Percentiles rank a stretch among this genome's conserved stretches.
Conservation (phyloP, 2,888 invertebrate genomes). For the Epinotia bilunana region DNA sequence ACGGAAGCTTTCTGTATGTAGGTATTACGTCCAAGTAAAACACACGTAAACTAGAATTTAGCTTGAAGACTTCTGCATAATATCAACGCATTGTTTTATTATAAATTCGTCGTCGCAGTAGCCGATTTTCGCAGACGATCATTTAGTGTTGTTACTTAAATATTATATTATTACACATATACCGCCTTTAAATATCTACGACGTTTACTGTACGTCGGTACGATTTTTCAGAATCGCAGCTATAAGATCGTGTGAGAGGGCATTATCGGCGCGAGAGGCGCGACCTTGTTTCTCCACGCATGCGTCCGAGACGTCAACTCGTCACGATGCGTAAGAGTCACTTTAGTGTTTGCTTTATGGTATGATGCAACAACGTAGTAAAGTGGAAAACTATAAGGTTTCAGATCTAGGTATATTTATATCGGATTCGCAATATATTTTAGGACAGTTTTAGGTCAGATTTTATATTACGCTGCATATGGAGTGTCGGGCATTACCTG, state of each 20-base stretch:
- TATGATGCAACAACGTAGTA: slow-evolving; percentile 31
- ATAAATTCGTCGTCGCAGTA: too few species aligned
- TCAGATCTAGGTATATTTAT: not conserved
- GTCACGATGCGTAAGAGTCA: slow-evolving; percentile 59
- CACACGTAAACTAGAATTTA: too few species aligned
- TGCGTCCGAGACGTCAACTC: slow-evolving; percentile 55
- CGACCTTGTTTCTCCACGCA: slow-evolving; percentile 60
- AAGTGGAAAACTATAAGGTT: slow-evolving; percentile 13
- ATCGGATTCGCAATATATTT: not conserved
- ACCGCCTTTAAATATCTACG: too few species aligned
- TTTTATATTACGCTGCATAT: not conserved
- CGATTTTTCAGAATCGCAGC: slow-evolving; percentile 3
- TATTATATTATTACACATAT: too few species aligned
- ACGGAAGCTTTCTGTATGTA: not conserved
- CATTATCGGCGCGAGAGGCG: slow-evolving; percentile 48
- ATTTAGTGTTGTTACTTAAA: too few species aligned
- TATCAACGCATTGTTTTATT: too few species aligned
- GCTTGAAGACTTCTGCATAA: too few species aligned
- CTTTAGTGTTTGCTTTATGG: slow-evolving; percentile 49
- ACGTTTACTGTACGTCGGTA: not conserved
- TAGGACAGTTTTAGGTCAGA: not conserved
- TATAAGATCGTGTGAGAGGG: slow-evolving; percentile 8
- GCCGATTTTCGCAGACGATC: too few species aligned
- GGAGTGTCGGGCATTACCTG: slow-evolving; percentile 60
- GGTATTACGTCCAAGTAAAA: too few species aligned